Evolutionary conservation across 2,888 invertebrate genomes (phyloP).

Genomic region (Sycophila texana): DNA sequence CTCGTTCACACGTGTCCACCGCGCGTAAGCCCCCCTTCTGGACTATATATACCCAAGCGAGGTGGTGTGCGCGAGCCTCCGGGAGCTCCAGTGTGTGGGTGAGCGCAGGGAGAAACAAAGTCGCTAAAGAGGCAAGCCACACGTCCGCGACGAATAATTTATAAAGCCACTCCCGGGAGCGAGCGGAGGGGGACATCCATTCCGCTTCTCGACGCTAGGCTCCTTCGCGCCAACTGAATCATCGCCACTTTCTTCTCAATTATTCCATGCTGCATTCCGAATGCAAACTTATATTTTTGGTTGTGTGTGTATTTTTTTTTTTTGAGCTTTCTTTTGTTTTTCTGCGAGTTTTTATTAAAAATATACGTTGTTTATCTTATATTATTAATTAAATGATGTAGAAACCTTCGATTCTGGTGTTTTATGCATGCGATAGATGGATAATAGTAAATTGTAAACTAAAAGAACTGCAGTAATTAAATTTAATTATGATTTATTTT

Average conservation of each 20-base stretch:
- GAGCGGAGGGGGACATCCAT: constrained; percentile 17
- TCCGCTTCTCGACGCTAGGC: constrained; percentile 5
- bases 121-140: constrained; percentile 10
- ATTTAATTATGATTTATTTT: too few species aligned
- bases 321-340: neutral
- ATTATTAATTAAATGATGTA: too few species aligned
- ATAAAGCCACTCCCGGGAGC: constrained; percentile 5
- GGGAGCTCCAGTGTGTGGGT: neutral
- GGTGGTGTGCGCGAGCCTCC: too few species aligned
- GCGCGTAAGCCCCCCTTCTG: neutral
- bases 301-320: neutral
- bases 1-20: constrained; percentile 22
- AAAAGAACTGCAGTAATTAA: too few species aligned
- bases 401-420: too few species aligned
- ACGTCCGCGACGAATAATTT: constrained; percentile 28
- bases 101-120: constrained; percentile 24
- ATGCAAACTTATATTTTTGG: neutral
- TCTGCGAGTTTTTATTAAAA: too few species aligned
- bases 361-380: too few species aligned
- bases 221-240: constrained; percentile 5
- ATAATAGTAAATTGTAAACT: too few species aligned
- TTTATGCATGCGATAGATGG: too few species aligned
- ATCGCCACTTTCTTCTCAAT: constrained; percentile 30
- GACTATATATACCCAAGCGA: neutral
- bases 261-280: constrained; percentile 3